Percentiles rank a stretch among this genome's conserved stretches.
phyloP scores from a whole-genome alignment of 2,888 invertebrate species.

The Argyresthia albistria region DNA sequence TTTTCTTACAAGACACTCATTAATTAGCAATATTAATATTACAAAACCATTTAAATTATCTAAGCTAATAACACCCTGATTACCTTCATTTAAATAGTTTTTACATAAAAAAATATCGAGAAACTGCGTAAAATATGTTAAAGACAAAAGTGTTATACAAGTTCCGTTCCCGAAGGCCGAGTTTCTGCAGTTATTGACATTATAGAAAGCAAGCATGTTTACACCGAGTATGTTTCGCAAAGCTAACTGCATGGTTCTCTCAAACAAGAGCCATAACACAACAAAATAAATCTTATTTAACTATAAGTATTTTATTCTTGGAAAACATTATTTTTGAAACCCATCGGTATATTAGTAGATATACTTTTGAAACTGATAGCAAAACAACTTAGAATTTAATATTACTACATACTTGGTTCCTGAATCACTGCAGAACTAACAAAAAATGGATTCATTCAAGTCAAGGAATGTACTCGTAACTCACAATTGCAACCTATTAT shows the following conservation, averaged over 20 bases:
- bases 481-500: slow-evolving; percentile 26
- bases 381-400: no score
- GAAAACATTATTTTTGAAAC: no score
- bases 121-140: slow-evolving; percentile 7
- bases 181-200: slow-evolving; percentile 41
- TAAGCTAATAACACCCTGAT: no score
- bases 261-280: slow-evolving; percentile 8
- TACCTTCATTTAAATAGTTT: no score
- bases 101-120: no score
- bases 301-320: background rate
- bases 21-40: no score
- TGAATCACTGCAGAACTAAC: background rate
- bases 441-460: background rate
- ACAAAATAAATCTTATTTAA: slow-evolving; percentile 6
- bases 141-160: slow-evolving; percentile 47
- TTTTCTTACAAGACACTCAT: no score
- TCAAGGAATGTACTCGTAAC: slow-evolving; percentile 50
- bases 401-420: background rate
- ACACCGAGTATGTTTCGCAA: slow-evolving; percentile 53
- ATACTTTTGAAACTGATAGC: no score
- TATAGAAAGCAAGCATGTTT: slow-evolving; percentile 52
- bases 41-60: no score
- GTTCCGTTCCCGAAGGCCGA: slow-evolving; percentile 47
- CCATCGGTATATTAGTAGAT: no score
- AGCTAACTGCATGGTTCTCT: slow-evolving; percentile 40